Percentiles rank a stretch among this genome's conserved stretches.
phyloP scores from a whole-genome alignment of 2,797 vertebrate genomes.

The Australoheros facetus region DNA sequence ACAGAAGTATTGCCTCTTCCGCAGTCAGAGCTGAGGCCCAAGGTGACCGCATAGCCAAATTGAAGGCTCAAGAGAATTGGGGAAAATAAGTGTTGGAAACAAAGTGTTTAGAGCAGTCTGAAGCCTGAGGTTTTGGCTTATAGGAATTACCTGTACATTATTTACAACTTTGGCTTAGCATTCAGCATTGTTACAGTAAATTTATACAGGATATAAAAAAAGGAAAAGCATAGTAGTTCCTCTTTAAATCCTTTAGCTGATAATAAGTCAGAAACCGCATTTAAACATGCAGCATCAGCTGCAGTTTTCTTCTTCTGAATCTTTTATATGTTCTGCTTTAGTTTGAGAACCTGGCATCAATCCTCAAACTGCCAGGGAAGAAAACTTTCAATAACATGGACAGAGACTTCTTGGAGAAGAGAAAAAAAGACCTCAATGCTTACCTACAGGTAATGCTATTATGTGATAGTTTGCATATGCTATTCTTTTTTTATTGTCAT shows the following conservation, averaged over 20 bases:
- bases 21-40: no score
- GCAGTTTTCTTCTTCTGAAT: not conserved
- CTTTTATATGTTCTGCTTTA: constrained; percentile 58
- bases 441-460: constrained; percentile 89
- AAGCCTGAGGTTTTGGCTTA: not conserved
- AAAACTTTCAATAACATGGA: constrained; percentile 99
- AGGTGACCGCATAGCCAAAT: not conserved
- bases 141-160: not conserved
- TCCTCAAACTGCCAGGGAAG: constrained; percentile 96
- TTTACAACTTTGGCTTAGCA: not conserved
- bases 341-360: constrained; percentile 93
- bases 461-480: not conserved
- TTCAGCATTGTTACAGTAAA: not conserved
- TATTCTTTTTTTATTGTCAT: not conserved
- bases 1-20: no score
- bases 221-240: no score
- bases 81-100: not conserved
- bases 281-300: not conserved
- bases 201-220: no score
- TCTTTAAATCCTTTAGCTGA: not conserved
- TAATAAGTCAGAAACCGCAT: not conserved
- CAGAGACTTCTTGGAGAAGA: constrained; percentile 96
- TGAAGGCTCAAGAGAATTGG: not conserved
- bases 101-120: not conserved
- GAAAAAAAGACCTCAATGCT: constrained; percentile 97